Percentiles rank a stretch among this genome's conserved stretches.
These are phyloP conservation scores for Rhingia campestris DNA, from an alignment of 2,888 invertebrate species.

Conservation along the genomic window DNA sequence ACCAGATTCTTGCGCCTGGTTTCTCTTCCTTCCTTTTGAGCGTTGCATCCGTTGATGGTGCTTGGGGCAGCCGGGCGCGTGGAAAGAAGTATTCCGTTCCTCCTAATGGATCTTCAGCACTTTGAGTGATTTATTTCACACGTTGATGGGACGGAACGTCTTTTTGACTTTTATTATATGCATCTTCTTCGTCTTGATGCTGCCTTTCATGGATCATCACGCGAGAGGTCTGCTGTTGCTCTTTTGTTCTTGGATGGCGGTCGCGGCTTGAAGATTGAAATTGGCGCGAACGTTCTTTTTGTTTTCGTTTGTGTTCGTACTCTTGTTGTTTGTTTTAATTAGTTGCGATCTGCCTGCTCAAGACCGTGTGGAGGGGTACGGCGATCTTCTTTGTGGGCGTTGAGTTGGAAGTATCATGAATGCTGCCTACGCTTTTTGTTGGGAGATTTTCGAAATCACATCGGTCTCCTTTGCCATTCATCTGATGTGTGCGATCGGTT, in stretches of 20 bases:
- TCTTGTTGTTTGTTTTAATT: conserved; percentile 71
- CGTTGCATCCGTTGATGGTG: neutral
- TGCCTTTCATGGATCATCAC: conserved; percentile 10
- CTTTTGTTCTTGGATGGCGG: neutral
- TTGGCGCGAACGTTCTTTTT: conserved; percentile 55
- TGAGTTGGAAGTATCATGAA: conserved; percentile 60
- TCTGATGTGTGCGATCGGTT: conserved; percentile 65
- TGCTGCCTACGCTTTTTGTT: conserved; percentile 64
- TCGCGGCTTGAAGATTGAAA: conserved; percentile 17
- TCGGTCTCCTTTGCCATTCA: conserved; percentile 42
- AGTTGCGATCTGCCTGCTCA: conserved; percentile 64
- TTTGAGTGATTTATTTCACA: conserved; percentile 81
- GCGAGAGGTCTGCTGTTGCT: conserved; percentile 53
- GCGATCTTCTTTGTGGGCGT: conserved; percentile 47
- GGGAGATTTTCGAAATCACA: conserved; percentile 54
- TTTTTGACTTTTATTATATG: conserved; percentile 73
- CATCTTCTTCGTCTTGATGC: conserved; percentile 38
- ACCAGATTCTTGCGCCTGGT: conserved; percentile 52
- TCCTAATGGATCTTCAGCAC: conserved; percentile 73
- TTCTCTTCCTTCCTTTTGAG: conserved; percentile 48
- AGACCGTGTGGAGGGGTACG: conserved; percentile 11
- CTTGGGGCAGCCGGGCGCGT: conserved; percentile 1
- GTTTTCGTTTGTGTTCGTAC: conserved; percentile 9
- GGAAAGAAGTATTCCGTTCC: conserved; percentile 48
- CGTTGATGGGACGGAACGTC: conserved; percentile 82